phyloP scores from a whole-genome alignment of 2,888 invertebrate genomes.

The Xanthia icteritia region DNA sequence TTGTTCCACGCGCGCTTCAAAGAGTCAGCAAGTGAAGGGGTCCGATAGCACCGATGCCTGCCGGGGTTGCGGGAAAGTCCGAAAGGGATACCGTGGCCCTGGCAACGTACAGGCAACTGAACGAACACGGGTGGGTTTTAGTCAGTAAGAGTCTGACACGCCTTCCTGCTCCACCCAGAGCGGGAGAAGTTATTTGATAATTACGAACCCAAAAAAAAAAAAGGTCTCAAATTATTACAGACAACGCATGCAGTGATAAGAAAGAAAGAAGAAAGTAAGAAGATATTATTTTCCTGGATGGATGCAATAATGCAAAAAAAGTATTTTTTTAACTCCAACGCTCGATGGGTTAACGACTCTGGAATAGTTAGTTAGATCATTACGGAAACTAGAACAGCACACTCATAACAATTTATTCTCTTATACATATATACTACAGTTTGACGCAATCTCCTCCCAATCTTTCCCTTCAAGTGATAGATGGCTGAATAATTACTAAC shows the following conservation, averaged over 20 bases:
- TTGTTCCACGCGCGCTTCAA: too few relatives aligned
- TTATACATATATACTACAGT: background rate
- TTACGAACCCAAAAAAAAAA: too few relatives aligned
- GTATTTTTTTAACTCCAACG: background rate
- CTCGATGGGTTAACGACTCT: too few relatives aligned
- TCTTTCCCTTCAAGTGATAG: conserved; percentile 45
- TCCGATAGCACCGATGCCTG: too few relatives aligned
- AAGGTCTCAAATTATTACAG: background rate
- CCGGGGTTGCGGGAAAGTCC: too few relatives aligned
- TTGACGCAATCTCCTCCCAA: conserved; percentile 26
- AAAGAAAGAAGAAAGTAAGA: too few relatives aligned
- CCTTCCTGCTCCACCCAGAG: too few relatives aligned
- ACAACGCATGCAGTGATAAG: background rate
- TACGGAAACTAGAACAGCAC: background rate
- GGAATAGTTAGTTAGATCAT: background rate
- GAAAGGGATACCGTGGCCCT: too few relatives aligned
- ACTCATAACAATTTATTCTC: background rate
- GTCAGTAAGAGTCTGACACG: too few relatives aligned
- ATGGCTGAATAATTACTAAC: conserved; percentile 57
- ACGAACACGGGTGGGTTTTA: too few relatives aligned
- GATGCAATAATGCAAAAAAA: background rate
- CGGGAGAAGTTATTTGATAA: background rate
- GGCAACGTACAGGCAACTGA: too few relatives aligned
- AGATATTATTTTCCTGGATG: background rate
- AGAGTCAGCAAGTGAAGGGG: too few relatives aligned